These are phyloP conservation scores for Leptobrachium ailaonicum DNA, from an alignment of 2,113 vertebrate species.

Conservation along the genomic window DNA sequence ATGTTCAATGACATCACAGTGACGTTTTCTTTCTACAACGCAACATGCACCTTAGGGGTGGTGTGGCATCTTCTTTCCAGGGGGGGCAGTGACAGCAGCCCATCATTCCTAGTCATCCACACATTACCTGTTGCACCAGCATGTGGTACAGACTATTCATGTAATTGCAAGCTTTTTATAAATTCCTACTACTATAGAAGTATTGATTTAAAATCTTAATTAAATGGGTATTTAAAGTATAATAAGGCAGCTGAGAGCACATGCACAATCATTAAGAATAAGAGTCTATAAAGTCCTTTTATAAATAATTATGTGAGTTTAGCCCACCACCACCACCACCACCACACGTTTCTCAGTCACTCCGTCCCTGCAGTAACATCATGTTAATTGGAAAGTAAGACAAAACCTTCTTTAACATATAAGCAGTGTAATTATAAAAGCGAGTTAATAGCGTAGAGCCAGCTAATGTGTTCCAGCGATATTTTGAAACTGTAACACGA, in stretches of 20 bases:
- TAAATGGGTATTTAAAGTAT: not conserved
- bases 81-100: no score
- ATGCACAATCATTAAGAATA: not conserved
- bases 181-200: no score
- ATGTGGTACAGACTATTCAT: no score
- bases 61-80: no score
- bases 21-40: no score
- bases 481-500: slow-evolving; percentile 75
- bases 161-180: no score
- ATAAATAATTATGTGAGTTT: slow-evolving; percentile 15
- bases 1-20: no score
- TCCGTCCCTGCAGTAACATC: slow-evolving; percentile 57
- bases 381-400: slow-evolving; percentile 68
- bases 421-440: slow-evolving; percentile 71
- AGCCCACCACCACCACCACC: not conserved
- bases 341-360: slow-evolving; percentile 41
- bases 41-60: no score
- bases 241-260: not conserved
- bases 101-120: no score
- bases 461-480: slow-evolving; percentile 63
- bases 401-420: slow-evolving; percentile 69
- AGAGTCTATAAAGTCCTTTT: slow-evolving; percentile 26
- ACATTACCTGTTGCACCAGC: no score
- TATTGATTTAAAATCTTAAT: not conserved
- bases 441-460: slow-evolving; percentile 64